Base-by-base conservation (phyloP, 2,113 vertebrate species). In the Triplophysa rosa region DNA sequence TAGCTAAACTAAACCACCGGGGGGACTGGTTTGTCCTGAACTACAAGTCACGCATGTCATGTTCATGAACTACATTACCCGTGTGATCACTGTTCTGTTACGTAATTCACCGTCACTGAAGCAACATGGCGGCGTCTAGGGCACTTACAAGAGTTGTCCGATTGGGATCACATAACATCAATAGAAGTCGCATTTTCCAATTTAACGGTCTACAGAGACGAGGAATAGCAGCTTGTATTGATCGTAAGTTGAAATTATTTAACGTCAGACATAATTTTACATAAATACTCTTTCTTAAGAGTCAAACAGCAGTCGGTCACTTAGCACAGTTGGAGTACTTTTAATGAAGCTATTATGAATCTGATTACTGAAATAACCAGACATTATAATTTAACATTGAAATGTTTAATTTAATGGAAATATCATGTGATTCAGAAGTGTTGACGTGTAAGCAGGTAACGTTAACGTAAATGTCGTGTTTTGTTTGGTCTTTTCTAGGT, bases 221-320 rank as follows among this genome's bases (percentile, higher is more conserved):
- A 81, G 90, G 91, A 33, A 87, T 92, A 63, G 87, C 90, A 80
- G 87, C 91, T 1, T 91, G 92, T 54, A 84, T 94, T 63, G 93
- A 93, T 83, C 92, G 92, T 94, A 88, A 93, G 93, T 91, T 37
- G 3, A 45, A 49, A 37, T 23, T 64, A 33, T 29, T n/a, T 19
- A 2, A 70, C 24, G 3, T 14, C 24, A 2, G 3, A 42, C 3
- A 24, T 61, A 2, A 73, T 24, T 24, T 58, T 9, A 54, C 16
- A 37, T 1, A 11, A 37, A 4, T 5, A 16, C 17, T 2, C 19
- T 21, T 67, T 1, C 8, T 52, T n/a, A 9, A 58, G 21, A 45
- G 19, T 16, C 21, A 23, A 65, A 2, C 10, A 3, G 9, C 5
- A 29, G 47, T 29, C 23, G 24, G 16, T 11, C 13, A 42, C 37